Evolutionary conservation across 2,797 vertebrate genomes (phyloP).

Genomic region (Hippoglossus hippoglossus): DNA sequence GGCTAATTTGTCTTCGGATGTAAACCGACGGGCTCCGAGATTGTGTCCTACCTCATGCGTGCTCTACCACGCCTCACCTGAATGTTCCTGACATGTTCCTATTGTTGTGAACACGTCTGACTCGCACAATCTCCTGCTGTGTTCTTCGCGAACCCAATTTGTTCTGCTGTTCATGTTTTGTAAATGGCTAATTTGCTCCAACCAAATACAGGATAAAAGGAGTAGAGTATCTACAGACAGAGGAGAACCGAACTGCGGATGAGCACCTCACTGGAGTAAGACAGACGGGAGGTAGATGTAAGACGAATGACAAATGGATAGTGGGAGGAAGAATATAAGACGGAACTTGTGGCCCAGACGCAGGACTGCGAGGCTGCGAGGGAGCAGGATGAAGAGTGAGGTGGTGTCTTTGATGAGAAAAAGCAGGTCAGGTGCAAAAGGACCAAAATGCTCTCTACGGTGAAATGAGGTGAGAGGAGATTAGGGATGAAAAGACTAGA

Average conservation of each 20-base stretch:
- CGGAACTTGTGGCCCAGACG: slow-evolving; percentile 27
- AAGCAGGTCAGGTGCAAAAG: slow-evolving; percentile 40
- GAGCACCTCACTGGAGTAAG: background rate
- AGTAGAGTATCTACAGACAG: slow-evolving; percentile 23
- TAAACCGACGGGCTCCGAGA: no score
- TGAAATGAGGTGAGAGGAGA: slow-evolving; percentile 36
- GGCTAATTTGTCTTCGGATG: no score
- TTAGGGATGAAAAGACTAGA: slow-evolving; percentile 45
- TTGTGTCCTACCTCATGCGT: no score
- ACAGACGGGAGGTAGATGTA: slow-evolving; percentile 14
- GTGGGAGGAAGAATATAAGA: slow-evolving; percentile 36
- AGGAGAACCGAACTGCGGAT: slow-evolving; percentile 28
- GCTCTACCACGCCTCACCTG: no score
- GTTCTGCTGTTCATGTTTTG: no score
- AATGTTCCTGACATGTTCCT: no score
- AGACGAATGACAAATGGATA: slow-evolving; percentile 24
- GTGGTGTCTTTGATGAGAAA: slow-evolving; percentile 42
- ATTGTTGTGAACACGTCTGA: no score
- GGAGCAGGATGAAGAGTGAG: slow-evolving; percentile 11
- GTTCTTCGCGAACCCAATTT: no score
- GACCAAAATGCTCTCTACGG: slow-evolving; percentile 9
- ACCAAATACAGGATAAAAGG: slow-evolving; percentile 18
- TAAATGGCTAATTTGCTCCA: background rate
- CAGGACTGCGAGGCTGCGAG: slow-evolving; percentile 23
- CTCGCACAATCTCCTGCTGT: no score